A percentile compares a stretch with the other conserved stretches of the same genome.
Conservation (phyloP, 2,113 vertebrate genomes). For the Odontophorus gujanensis region DNA sequence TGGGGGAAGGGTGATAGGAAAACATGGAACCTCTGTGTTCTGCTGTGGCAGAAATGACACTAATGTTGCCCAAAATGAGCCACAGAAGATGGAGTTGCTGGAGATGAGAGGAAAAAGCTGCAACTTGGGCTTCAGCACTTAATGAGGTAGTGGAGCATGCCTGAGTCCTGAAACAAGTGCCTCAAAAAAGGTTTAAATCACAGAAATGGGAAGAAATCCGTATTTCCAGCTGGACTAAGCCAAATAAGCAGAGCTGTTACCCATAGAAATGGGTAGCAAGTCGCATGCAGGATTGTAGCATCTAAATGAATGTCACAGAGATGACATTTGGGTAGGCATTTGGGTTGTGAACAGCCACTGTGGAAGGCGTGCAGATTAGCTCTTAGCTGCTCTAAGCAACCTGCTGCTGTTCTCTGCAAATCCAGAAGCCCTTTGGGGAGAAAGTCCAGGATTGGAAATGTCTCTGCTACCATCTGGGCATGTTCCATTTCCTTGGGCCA, state of each 20-base stretch:
- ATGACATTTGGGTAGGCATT: too few species aligned
- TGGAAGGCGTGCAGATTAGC: not conserved
- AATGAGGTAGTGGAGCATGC: not conserved
- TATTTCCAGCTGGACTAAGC: not conserved
- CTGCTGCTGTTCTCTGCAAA: not conserved
- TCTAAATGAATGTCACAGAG: not conserved
- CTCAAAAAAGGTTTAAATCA: not conserved
- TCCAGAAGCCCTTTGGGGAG: not conserved
- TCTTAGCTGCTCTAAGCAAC: not conserved
- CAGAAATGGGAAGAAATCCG: not conserved
- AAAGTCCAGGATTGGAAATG: not conserved
- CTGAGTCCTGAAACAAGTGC: not conserved
- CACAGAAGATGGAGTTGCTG: not conserved
- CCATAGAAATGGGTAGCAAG: not conserved
- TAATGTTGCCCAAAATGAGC: not conserved
- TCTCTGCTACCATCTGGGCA: not conserved
- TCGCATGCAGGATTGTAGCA: accelerated
- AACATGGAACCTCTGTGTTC: not conserved
- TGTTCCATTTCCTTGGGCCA: not conserved
- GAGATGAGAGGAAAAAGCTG: not conserved
- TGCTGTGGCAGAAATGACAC: not conserved
- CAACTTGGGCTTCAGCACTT: not conserved
- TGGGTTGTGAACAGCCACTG: not conserved
- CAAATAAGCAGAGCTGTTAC: not conserved
- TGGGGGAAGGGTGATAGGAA: not conserved